Percentiles rank a stretch among this genome's conserved stretches.
Conservation (phyloP, 2,888 invertebrate genomes). For the Ferdinandea cuprea region DNA sequence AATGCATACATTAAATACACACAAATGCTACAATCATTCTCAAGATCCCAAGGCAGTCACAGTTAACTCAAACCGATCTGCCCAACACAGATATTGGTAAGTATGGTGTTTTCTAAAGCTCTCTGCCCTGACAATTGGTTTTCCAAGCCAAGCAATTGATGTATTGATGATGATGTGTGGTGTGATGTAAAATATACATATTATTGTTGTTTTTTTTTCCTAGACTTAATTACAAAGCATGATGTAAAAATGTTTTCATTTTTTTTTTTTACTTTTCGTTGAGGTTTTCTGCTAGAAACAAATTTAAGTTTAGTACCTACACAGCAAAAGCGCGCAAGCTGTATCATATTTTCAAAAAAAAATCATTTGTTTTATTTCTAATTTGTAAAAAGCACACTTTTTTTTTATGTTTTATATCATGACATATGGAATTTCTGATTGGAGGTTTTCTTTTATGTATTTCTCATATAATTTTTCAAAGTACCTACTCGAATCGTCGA, state of each 20-base stretch:
- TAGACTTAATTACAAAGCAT: constrained; percentile 58
- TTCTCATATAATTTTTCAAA: constrained; percentile 33
- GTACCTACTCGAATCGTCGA: constrained; percentile 24
- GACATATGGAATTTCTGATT: constrained; percentile 52
- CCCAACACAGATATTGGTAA: constrained; percentile 60
- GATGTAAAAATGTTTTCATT: constrained; percentile 50
- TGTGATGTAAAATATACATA: constrained; percentile 55
- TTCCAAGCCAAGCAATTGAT: constrained; percentile 49
- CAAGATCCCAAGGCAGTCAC: constrained; percentile 48
- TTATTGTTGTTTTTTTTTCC: constrained; percentile 8
- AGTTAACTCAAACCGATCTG: background rate
- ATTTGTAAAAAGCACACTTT: constrained; percentile 63
- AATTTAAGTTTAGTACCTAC: constrained; percentile 53
- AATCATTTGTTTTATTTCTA: constrained; percentile 71
- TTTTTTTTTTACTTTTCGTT: constrained; percentile 32
- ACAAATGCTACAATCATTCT: too few species aligned
- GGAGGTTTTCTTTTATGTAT: constrained; percentile 38
- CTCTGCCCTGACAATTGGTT: constrained; percentile 19
- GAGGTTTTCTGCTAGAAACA: constrained; percentile 42
- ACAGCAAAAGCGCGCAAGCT: constrained; percentile 48
- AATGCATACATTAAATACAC: constrained; percentile 23
- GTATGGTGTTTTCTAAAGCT: constrained; percentile 38
- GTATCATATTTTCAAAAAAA: constrained; percentile 67
- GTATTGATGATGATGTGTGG: constrained; percentile 72
- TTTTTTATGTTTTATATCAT: constrained; percentile 52